Percentiles rank a stretch among this genome's conserved stretches.
Conservation (phyloP, 2,888 invertebrate genomes). For the Acleris cristana region DNA sequence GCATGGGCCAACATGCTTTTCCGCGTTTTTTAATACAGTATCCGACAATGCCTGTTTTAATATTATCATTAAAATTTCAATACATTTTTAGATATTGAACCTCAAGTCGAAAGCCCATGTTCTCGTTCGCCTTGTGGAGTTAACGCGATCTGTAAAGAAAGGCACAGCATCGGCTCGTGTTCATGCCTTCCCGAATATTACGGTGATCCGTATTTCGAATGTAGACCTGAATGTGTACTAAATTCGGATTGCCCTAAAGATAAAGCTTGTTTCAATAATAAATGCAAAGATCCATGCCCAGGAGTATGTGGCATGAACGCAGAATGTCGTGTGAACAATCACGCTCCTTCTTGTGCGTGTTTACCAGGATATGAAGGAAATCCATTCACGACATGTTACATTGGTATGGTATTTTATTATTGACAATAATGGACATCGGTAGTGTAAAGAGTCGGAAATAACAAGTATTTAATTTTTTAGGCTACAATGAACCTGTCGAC, state of each 20-base stretch:
- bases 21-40: background rate
- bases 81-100: slow-evolving; percentile 79
- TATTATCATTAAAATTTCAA: background rate
- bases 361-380: slow-evolving; percentile 90
- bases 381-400: slow-evolving; percentile 89
- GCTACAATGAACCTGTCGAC: slow-evolving; percentile 70
- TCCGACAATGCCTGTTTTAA: background rate
- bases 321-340: slow-evolving; percentile 91
- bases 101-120: slow-evolving; percentile 85
- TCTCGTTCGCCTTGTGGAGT: slow-evolving; percentile 93
- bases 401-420: slow-evolving; percentile 56
- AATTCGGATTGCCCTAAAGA: slow-evolving; percentile 92
- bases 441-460: slow-evolving; percentile 4
- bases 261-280: slow-evolving; percentile 91
- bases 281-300: slow-evolving; percentile 92
- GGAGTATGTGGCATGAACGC: slow-evolving; percentile 93
- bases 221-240: slow-evolving; percentile 94
- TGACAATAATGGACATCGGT: slow-evolving; percentile 3
- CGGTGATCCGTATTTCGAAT: slow-evolving; percentile 93
- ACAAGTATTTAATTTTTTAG: slow-evolving; percentile 55
- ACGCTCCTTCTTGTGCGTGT: slow-evolving; percentile 91
- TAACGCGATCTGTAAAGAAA: slow-evolving; percentile 93
- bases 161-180: slow-evolving; percentile 92
- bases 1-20: no score
- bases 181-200: slow-evolving; percentile 91